phyloP scores from a whole-genome alignment of 2,888 invertebrate genomes.

The Notocelia uddmanniana region DNA sequence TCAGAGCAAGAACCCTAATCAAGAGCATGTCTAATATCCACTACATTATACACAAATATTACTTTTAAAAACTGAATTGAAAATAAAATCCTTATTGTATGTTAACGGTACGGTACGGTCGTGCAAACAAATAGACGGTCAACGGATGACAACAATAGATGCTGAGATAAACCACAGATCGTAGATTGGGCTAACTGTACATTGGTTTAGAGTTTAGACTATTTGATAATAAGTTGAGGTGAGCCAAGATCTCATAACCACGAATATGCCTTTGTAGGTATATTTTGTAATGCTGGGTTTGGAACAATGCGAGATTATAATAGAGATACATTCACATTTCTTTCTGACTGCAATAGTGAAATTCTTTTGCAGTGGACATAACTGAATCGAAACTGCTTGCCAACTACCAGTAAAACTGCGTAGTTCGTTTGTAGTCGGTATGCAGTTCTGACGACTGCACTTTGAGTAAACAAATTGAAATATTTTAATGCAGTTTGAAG shows the following conservation, averaged over 20 bases:
- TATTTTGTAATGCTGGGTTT: too few relatives aligned
- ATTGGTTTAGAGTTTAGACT: conserved; percentile 7
- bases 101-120: conserved; percentile 20
- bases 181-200: conserved; percentile 35
- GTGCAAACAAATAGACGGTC: conserved; percentile 26
- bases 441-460: too few relatives aligned
- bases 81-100: conserved; percentile 12
- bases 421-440: too few relatives aligned
- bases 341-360: too few relatives aligned
- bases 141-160: conserved; percentile 29
- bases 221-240: conserved; percentile 8
- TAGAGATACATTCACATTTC: too few relatives aligned
- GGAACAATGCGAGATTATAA: too few relatives aligned
- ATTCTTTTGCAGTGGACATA: too few relatives aligned
- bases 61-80: neutral
- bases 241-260: neutral
- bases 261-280: neutral
- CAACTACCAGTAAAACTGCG: too few relatives aligned
- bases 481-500: too few relatives aligned
- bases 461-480: too few relatives aligned
- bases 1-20: neutral
- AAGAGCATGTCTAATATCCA: neutral
- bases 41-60: conserved; percentile 1
- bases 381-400: too few relatives aligned
- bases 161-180: conserved; percentile 29